phyloP scores from a whole-genome alignment of 1,140 invertebrate species.

The Drosophila hydei region DNA sequence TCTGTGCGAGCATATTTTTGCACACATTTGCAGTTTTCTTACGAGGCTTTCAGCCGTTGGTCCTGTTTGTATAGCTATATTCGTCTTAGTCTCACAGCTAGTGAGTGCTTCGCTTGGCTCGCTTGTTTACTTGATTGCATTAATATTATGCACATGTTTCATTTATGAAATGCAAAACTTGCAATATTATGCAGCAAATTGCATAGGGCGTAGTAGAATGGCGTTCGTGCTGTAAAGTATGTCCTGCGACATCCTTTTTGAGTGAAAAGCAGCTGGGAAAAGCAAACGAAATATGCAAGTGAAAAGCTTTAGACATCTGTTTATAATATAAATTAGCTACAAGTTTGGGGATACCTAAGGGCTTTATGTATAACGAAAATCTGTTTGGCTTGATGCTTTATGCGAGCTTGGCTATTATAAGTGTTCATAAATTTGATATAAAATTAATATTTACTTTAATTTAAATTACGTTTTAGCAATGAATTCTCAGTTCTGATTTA shows the following conservation, averaged over 20 bases:
- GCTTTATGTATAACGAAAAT: no score
- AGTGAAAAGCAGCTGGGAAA: background rate
- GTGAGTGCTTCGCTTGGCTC: background rate
- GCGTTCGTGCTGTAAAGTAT: slow-evolving; percentile 40
- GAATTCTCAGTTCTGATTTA: no score
- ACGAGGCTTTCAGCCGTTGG: slow-evolving; percentile 2
- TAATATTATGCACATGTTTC: slow-evolving; percentile 81
- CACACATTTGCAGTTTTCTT: slow-evolving; percentile 23
- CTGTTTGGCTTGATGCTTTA: no score
- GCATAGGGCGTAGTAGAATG: background rate
- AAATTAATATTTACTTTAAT: no score
- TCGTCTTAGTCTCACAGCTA: background rate
- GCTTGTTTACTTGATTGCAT: slow-evolving; percentile 59
- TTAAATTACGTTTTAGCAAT: no score
- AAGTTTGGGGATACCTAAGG: background rate
- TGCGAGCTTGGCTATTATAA: no score
- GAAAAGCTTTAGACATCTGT: slow-evolving; percentile 36
- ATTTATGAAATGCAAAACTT: slow-evolving; percentile 79
- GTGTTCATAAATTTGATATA: no score
- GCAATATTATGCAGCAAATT: slow-evolving; percentile 58
- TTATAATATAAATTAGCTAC: slow-evolving; percentile 53
- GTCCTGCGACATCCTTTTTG: slow-evolving; percentile 26
- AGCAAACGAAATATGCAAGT: slow-evolving; percentile 52
- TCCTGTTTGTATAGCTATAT: background rate
- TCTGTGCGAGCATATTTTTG: slow-evolving; percentile 1